Evolutionary conservation across 2,888 invertebrate genomes (phyloP), one percentile per base, ranked within the genome.

Genomic region (Prostheceraeus crozeri): DNA sequence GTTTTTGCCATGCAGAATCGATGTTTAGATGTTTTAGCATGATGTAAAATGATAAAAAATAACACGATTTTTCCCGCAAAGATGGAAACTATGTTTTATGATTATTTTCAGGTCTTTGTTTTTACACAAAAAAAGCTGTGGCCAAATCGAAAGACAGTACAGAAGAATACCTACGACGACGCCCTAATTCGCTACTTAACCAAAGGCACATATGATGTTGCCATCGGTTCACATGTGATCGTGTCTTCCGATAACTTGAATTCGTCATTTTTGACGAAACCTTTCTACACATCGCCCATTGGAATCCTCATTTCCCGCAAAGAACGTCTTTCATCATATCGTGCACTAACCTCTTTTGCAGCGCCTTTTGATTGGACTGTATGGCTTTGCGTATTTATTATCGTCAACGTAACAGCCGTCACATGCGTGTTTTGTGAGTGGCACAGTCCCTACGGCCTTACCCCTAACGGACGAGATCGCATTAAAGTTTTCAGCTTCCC

Each of bases 371-470:
- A 62, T 28, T 61, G 58, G 61, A 52, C 59, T 14, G 62, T 61
- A 60, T 61, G 61, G 61, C 14, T 61, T 11, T 52, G 62, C 8
- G 59, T 63, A 2, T 61, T 63, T 16, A 11, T 62, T 8, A 61
- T 60, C 23, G 40, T 61, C 4, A 60, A 61, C 14, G 57, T 59
- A n/a, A n/a, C 58, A 30, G 62, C 62, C 2, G 23, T 59, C 3
- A 58, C 62, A 30, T 52, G 58, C 28, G 59, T 53, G 14, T 52
- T 63, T 31, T 62, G 59, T 35, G 62, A 62, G 52, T 62, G 62
- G 62, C 62, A 62, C 51, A 62, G 62, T 46, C 62, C 62, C 10
- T 62, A 58, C 23, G 62, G 62, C 36, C 51, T 61, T 19, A 62
- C 62, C 11, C 62, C 62, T 1, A 57, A 52, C 14, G 62, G 62